These are phyloP conservation scores for Acronicta psi DNA, from an alignment of 2,888 invertebrate genomes.

Conservation along the genomic window DNA sequence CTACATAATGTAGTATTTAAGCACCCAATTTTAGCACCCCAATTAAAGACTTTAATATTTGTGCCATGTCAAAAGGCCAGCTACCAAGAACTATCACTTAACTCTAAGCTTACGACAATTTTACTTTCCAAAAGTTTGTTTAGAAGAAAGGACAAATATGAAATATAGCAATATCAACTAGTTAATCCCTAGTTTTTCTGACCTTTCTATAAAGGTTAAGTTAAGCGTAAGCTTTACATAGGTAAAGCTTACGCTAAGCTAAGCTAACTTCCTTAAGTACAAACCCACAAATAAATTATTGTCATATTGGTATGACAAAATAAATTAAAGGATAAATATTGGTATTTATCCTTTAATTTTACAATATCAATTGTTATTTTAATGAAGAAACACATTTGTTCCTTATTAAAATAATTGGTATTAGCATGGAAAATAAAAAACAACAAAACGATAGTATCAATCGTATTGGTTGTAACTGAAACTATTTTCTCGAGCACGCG, in stretches of 20 bases:
- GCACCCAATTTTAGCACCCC: too few relatives aligned
- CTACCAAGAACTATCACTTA: constrained; percentile 15
- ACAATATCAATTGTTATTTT: constrained; percentile 43
- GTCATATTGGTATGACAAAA: too few relatives aligned
- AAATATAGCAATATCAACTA: constrained; percentile 21
- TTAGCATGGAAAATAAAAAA: too few relatives aligned
- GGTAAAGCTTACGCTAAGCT: too few relatives aligned
- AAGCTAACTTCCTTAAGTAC: too few relatives aligned
- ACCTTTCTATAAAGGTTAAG: constrained; percentile 22
- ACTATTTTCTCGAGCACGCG: constrained; percentile 52
- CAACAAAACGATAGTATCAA: too few relatives aligned
- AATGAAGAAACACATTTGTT: too few relatives aligned
- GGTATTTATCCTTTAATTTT: constrained; percentile 39
- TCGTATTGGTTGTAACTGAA: constrained; percentile 46
- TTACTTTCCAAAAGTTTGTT: constrained; percentile 20
- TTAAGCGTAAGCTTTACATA: too few relatives aligned
- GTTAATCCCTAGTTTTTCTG: constrained; percentile 33
- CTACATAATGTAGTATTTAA: constrained; percentile 1
- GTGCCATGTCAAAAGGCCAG: constrained; percentile 17
- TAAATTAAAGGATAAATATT: too few relatives aligned
- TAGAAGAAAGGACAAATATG: constrained; percentile 19
- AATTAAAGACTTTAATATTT: constrained; percentile 9
- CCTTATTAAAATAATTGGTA: too few relatives aligned
- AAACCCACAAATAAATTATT: constrained; percentile 41
- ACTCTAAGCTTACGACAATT: too few relatives aligned